phyloP scores from a whole-genome alignment of 2,797 vertebrate species.

The Peromyscus attwateri region DNA sequence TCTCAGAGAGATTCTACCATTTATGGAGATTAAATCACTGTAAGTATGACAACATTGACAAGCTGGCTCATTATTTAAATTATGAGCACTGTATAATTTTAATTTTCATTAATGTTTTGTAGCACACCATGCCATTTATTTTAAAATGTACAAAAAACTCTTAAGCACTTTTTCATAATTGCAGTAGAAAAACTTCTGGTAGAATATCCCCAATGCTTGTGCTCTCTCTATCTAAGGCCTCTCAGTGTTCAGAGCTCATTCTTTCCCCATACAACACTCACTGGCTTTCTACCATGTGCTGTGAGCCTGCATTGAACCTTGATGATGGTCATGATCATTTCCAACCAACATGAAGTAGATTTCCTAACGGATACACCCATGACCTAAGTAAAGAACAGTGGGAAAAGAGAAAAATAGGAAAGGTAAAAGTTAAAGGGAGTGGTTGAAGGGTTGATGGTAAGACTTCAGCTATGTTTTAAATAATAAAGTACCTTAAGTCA shows the following conservation, averaged over 20 bases:
- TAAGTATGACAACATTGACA: not conserved
- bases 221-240: accelerated
- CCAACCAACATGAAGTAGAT: not conserved
- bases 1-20: constrained; percentile 68
- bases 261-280: not conserved
- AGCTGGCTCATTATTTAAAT: constrained; percentile 67
- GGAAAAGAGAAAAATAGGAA: not conserved
- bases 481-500: accelerated
- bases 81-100: not conserved
- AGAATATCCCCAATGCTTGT: accelerated
- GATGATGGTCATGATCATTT: not conserved
- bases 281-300: not conserved
- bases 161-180: not conserved
- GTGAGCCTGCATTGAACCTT: not conserved
- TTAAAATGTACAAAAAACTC: not conserved
- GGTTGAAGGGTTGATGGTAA: not conserved
- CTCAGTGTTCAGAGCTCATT: not conserved
- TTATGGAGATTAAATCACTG: constrained; percentile 73
- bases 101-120: constrained; percentile 58
- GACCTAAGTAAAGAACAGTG: not conserved
- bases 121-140: not conserved
- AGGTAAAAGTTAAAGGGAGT: not conserved
- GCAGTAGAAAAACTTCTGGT: not conserved
- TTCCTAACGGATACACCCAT: not conserved
- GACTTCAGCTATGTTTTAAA: not conserved